Conservation (phyloP, 2,888 invertebrate genomes). For the Lithophane ornitopus region DNA sequence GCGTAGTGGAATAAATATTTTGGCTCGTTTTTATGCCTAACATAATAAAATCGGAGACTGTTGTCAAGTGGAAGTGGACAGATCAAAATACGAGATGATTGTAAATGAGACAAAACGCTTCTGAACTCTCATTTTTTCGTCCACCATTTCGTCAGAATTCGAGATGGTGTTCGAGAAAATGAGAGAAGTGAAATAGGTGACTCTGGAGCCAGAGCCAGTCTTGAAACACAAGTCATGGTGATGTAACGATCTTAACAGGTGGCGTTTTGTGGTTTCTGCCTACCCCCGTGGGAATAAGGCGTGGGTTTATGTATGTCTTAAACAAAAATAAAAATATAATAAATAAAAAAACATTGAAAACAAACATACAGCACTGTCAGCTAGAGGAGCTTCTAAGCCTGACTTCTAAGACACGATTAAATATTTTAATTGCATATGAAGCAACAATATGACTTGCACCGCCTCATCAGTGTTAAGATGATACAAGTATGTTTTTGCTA, state of each 20-base stretch:
- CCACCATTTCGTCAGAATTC: too few species aligned
- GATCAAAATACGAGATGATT: background rate
- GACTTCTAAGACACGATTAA: background rate
- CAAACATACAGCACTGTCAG: too few species aligned
- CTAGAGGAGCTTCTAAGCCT: background rate
- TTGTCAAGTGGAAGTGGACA: background rate
- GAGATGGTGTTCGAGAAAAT: background rate
- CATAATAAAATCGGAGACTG: background rate
- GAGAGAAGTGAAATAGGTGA: too few species aligned
- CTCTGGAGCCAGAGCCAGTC: background rate
- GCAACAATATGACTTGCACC: background rate
- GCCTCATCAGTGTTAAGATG: background rate
- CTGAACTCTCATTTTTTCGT: too few species aligned
- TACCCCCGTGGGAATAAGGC: too few species aligned
- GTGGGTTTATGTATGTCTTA: background rate
- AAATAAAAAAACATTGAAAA: too few species aligned
- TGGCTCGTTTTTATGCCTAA: background rate
- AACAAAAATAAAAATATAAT: too few species aligned
- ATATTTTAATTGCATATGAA: background rate
- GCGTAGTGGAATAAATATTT: constrained; percentile 7
- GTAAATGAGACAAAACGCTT: background rate
- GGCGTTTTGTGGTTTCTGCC: too few species aligned
- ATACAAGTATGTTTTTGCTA: background rate
- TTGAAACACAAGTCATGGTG: background rate
- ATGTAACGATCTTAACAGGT: too few species aligned